phyloP scores from a whole-genome alignment of 2,888 invertebrate species.

The Leptinotarsa tumamoca region DNA sequence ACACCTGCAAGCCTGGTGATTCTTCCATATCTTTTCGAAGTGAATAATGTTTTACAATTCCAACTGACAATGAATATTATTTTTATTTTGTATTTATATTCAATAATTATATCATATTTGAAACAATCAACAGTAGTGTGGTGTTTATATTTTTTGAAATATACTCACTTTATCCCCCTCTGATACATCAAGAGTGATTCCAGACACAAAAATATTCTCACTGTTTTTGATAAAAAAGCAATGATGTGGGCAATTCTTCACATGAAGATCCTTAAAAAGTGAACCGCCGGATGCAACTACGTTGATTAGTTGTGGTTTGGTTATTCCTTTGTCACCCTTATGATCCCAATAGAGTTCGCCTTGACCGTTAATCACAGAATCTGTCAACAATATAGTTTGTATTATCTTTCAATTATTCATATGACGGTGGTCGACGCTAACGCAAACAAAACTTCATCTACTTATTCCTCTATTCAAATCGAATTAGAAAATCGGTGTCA shows the following conservation, averaged over 20 bases:
- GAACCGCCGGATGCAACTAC: slow-evolving; percentile 40
- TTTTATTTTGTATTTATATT: too few relatives aligned
- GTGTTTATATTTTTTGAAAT: not conserved
- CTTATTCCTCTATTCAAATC: too few relatives aligned
- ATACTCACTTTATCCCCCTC: slow-evolving; percentile 43
- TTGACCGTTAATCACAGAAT: slow-evolving; percentile 43
- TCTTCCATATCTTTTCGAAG: too few relatives aligned
- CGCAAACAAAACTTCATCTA: too few relatives aligned
- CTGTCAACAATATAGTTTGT: slow-evolving; percentile 13
- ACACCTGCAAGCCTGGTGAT: too few relatives aligned
- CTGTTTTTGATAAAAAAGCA: slow-evolving; percentile 43
- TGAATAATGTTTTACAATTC: too few relatives aligned
- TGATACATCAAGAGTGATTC: slow-evolving; percentile 43
- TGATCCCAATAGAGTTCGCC: slow-evolving; percentile 49
- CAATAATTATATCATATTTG: too few relatives aligned
- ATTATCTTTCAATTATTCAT: too few relatives aligned
- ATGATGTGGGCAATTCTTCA: slow-evolving; percentile 46
- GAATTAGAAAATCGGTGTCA: too few relatives aligned
- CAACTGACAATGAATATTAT: too few relatives aligned
- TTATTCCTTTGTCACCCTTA: slow-evolving; percentile 43
- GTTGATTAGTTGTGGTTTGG: slow-evolving; percentile 46
- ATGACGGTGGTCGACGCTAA: too few relatives aligned
- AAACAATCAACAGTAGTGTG: too few relatives aligned
- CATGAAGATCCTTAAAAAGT: slow-evolving; percentile 38
- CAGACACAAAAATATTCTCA: slow-evolving; percentile 36